Base-by-base conservation (phyloP, 2,888 invertebrate species). In the Troides helena region DNA sequence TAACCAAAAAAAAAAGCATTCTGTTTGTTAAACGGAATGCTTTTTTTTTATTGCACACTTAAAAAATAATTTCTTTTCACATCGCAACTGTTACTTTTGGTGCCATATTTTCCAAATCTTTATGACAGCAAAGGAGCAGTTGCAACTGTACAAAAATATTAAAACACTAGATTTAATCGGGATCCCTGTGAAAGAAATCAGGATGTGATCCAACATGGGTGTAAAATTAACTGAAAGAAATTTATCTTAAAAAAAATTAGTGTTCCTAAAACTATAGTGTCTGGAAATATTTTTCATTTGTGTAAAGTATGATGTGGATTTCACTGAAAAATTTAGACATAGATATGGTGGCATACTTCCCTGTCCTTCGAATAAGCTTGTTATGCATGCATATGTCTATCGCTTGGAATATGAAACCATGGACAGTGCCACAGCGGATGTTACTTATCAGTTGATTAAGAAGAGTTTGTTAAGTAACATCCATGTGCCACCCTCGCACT, bases 291-390 rank as follows among this genome's bases (percentile, higher is more conserved):
- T 60, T 58, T 56, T 18, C n/a, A 56, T 36, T 18, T 63, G 46
- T 74, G 73, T 74, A 58, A 25, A 57, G 10, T 58, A 62, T 73
- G 73, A 78, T 2, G 74, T 75, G 74, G 77, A 69, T 78, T 77
- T 78, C 76, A 73, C 74, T 72, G 72, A 69, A 72, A 71, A 78
- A 76, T 72, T 75, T 73, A 75, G 79, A 76, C 57, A 77, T 79
- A 79, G 79, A 81, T 85, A 56, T 21, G 21, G 57, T 84, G 80
- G 82, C 89, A 88, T 85, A 86, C 86, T 84, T 89, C 89, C 88
- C 85, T 88, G 89, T 88, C 89, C 90, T 89, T 89, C 85, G 77
- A 76, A 80, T 80, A 86, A 90, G 90, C 89, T 85, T 21, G 21
- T 21, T 81, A 83, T 79, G 85, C 91, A 91, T 92, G 91, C 91